Base-by-base conservation (phyloP, 2,797 vertebrate genomes). In the Amblyraja radiata region DNA sequence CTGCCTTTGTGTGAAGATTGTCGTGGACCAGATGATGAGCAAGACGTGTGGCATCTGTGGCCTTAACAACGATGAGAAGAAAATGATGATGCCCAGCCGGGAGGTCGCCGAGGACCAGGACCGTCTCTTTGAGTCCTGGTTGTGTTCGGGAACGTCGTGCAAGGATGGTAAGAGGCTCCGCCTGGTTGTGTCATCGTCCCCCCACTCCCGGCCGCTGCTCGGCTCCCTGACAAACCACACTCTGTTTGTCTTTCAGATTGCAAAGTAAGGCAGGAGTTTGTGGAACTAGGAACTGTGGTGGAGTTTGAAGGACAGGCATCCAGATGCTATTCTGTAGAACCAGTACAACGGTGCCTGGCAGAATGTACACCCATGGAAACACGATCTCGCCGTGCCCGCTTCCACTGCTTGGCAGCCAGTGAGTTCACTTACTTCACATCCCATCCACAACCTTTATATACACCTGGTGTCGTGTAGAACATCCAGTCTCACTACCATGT, bases 1-100 rank as follows among this genome's bases (percentile, higher is more conserved):
- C 32, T 94, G 58, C 84, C 94, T 94, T 90, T 93, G 83, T 96
- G n/a, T 61, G 9, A 63, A 96, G 97, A 94, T 97, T 93, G 93
- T 95, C 95, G 93, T 97, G 95, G 94, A 95, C 94, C 97, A 96
- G 96, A 97, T 98, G 97, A 95, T 94, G 95, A 97, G 97, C 93
- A 95, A 97, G 95, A 97, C 96, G 0, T 97, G 96, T 94, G 97
- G 97, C 93, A 94, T 98, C 73, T 98, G 97, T 95, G 97, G 97
- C 95, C 97, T 94, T 81, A 96, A 96, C 1, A 96, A 98, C 25
- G 97, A 96, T 61, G 97, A 98, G 94, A 86, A 94, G 76, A 95
- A 94, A 94, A 95, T 96, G 93, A 97, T 97, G 80, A 97, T 94
- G 25, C 97, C 97, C 54, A 97, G 95, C 68, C 94, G 95, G 74